Evolutionary conservation across 1,140 invertebrate species (phyloP).

Genomic region (Luehdorfia chinensis): DNA sequence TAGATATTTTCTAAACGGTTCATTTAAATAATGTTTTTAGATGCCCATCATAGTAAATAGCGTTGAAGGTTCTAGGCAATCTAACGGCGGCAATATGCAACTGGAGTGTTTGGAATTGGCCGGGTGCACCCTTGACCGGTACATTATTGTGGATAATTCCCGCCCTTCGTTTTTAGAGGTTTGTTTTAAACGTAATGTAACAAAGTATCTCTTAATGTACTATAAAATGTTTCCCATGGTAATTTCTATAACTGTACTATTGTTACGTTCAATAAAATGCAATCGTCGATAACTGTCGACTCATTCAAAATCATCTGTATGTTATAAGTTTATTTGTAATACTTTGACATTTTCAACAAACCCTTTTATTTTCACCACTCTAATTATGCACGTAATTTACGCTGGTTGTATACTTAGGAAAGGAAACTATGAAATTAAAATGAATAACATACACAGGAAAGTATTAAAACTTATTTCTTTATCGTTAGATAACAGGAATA

Average conservation of each 20-base stretch:
- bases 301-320: too few relatives aligned
- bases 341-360: too few relatives aligned
- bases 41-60: constrained; percentile 58
- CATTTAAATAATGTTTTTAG: constrained; percentile 39
- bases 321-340: too few relatives aligned
- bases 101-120: constrained; percentile 83
- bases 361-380: too few relatives aligned
- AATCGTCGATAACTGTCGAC: too few relatives aligned
- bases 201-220: neutral
- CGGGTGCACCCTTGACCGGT: constrained; percentile 85
- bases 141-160: constrained; percentile 82
- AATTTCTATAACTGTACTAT: neutral
- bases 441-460: too few relatives aligned
- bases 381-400: too few relatives aligned
- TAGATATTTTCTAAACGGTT: constrained; percentile 2
- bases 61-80: constrained; percentile 38
- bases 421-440: too few relatives aligned
- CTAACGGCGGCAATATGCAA: constrained; percentile 77
- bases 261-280: constrained; percentile 30
- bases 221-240: neutral
- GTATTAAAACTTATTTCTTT: too few relatives aligned
- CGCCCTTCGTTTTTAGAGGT: constrained; percentile 82
- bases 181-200: constrained; percentile 59
- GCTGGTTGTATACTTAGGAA: too few relatives aligned
- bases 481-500: constrained; percentile 75